Percentiles rank a stretch among this genome's conserved stretches.
These are phyloP conservation scores for Morphnarchus princeps DNA, from an alignment of 2,113 vertebrate species.

Conservation along the genomic window DNA sequence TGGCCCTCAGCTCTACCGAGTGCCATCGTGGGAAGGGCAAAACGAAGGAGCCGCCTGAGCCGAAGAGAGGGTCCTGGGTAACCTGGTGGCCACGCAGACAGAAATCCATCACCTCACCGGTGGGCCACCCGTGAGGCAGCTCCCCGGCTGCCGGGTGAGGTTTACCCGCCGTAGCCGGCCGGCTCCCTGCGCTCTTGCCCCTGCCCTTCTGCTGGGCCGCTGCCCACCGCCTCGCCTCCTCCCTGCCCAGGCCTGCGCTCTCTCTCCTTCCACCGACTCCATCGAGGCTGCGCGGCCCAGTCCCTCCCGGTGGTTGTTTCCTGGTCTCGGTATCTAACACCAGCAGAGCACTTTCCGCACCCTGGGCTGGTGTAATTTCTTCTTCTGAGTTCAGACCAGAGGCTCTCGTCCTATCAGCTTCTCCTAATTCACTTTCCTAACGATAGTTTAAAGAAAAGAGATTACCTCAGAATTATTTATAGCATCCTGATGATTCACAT, in stretches of 20 bases:
- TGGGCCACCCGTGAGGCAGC: not conserved
- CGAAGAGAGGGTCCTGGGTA: rapidly evolving
- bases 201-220: not conserved
- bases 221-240: rapidly evolving
- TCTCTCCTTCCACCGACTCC: not conserved
- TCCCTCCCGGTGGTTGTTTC: not conserved
- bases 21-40: rapidly evolving
- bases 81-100: not conserved
- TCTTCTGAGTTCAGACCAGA: not conserved
- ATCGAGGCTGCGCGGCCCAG: rapidly evolving
- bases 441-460: not conserved
- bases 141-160: not conserved
- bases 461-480: not conserved
- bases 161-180: rapidly evolving
- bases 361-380: not conserved
- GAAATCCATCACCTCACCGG: rapidly evolving
- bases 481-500: not conserved
- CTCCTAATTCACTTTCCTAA: not conserved
- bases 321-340: not conserved
- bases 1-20: rapidly evolving
- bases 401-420: not conserved
- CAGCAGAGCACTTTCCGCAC: not conserved
- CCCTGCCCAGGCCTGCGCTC: rapidly evolving
- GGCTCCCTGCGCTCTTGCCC: not conserved
- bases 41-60: rapidly evolving